Evolutionary conservation across 2,113 vertebrate genomes (phyloP), one percentile per base, ranked within the genome.

Genomic region (Nycticryphes semicollaris): DNA sequence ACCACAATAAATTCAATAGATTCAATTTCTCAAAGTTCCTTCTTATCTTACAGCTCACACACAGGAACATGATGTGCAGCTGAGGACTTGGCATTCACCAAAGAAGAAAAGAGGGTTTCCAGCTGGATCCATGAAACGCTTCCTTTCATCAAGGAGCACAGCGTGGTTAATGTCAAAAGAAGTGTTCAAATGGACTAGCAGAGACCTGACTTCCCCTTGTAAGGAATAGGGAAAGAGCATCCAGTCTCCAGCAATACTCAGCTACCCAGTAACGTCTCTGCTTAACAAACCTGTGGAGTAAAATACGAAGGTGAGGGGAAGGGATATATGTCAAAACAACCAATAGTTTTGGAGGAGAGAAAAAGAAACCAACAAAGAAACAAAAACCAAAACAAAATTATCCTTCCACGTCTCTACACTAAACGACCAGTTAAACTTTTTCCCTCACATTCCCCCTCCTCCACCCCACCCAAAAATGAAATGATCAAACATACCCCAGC

Each of bases 91-190:
- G 64, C 93, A 80, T 27, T 64, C 75, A 74, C 57, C 63, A 82
- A 73, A 93, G 63, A 57, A 95, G 48, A 92, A 62, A 64, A 37
- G 76, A 96, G 8, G 12, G 90, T 80, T 96, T 72, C 70, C 74
- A 95, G 57, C 87, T 96, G 94, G 86, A 75, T 20, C 28, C 41
- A 17, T 51, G 37, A 83, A 86, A 84, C 2, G 3, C 19, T 73
- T 97, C 17, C 41, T 82, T 79, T 91, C 56, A 47, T 74, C 72
- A 74, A 53, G 89, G 4, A 85, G 30, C 30, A 20, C n/a, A 62
- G 43, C 25, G 16, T 92, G 76, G 85, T 88, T 96, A 87, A 90
- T 66, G 63, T 97, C 78, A 96, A 96, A 89, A 84, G 90, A 93
- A 94, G 21, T 45, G 45, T 80, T 93, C 76, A 90, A 64, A 82